phyloP scores from a whole-genome alignment of 2,888 invertebrate genomes.

The Molanna angustata region DNA sequence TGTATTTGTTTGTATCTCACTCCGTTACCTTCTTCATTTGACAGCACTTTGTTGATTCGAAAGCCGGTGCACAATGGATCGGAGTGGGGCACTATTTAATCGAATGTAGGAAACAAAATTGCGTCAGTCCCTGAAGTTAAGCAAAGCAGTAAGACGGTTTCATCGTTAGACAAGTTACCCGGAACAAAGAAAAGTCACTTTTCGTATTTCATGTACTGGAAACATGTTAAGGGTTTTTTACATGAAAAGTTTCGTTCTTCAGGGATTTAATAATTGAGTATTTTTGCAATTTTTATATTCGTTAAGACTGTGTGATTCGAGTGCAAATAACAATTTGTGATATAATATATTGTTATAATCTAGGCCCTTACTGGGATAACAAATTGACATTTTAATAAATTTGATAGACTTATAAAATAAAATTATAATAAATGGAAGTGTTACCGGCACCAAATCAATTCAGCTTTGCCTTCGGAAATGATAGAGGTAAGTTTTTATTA shows the following conservation, averaged over 20 bases:
- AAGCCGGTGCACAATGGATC: conserved; percentile 43
- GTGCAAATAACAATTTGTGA: conserved; percentile 53
- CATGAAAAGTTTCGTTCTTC: neutral
- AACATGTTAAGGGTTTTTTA: no score
- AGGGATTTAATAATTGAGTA: conserved; percentile 44
- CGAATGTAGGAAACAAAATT: conserved; percentile 41
- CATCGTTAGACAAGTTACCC: conserved; percentile 44
- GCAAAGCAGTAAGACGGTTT: conserved; percentile 7
- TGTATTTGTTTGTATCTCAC: neutral
- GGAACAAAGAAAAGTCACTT: conserved; percentile 35
- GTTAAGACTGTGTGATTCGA: conserved; percentile 38
- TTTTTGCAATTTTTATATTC: conserved; percentile 37
- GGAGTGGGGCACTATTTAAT: conserved; percentile 48
- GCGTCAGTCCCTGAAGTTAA: conserved; percentile 52
- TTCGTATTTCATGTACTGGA: no score
- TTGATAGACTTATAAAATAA: conserved; percentile 45
- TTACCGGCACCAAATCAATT: conserved; percentile 69
- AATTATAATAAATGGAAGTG: conserved; percentile 72
- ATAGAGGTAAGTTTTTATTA: conserved; percentile 60
- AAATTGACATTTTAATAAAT: conserved; percentile 55
- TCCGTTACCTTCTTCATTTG: neutral
- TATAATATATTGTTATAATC: conserved; percentile 43
- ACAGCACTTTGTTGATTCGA: conserved; percentile 40
- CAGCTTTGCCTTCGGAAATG: conserved; percentile 72
- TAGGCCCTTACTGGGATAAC: conserved; percentile 45